Base-by-base conservation (phyloP, 2,797 vertebrate genomes). In the Ciconia nigra region DNA sequence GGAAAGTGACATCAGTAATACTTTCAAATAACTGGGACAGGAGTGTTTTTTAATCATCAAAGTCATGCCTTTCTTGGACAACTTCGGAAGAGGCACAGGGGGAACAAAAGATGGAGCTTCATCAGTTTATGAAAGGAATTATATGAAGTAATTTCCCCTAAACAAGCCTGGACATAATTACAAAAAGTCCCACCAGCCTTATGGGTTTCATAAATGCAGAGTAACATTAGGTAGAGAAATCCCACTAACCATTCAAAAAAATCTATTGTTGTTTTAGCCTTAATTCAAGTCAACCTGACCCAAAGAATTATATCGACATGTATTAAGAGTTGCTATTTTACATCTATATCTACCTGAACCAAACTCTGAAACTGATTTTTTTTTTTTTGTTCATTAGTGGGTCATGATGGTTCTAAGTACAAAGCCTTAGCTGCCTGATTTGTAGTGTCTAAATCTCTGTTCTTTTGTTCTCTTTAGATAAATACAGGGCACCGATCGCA, bases 381-480 rank as follows among this genome's bases (percentile, higher is more conserved):
- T 2, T 3, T 25, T 73, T 63, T 71, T 42, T 11, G 46, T 66
- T 46, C 83, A 7, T 42, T 72, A 31, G 33, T 49, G 42, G 59
- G 10, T 66, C n/a, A 11, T 46, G 66, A 35, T 66, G 42, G 28
- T 74, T 88, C 35, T 65, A 83, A 76, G 73, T 78, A 59, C 65
- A 62, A 89, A 84, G 52, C 58, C 42, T 20, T 33, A 83, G 54
- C 77, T 87, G 88, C 73, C 41, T 87, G 70, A 55, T 94, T 65
- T 69, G 46, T n/a, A 35, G 47, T 31, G 51, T 85, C 73, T 93
- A 55, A 97, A 87, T 94, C 73, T 93, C 90, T 95, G 41, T 54
- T 96, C 58, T 92, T 78, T 77, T 95, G 83, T 93, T 98, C 92
- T 95, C 95, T 96, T 95, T 89, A 98, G 98, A 77, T 69, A 44